Percentiles rank a stretch among this genome's conserved stretches.
Evolutionary conservation across 2,113 vertebrate genomes (phyloP).

Genomic region (Oenanthe melanoleuca): DNA sequence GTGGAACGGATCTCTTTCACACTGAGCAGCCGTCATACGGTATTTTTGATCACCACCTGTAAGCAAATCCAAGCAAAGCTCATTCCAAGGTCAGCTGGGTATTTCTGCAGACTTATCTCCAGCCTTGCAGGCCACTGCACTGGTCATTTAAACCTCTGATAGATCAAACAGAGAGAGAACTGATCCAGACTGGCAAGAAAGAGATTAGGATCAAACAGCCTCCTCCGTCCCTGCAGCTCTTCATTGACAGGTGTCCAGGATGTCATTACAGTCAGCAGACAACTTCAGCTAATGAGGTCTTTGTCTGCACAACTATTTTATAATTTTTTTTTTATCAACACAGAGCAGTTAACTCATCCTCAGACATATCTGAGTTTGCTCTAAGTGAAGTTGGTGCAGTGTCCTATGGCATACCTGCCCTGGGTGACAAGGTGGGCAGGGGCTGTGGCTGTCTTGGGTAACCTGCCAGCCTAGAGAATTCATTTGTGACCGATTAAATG

Average conservation of each 20-base stretch:
- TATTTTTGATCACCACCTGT: slow-evolving; percentile 47
- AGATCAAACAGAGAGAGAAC: slow-evolving; percentile 45
- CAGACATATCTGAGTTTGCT: background rate
- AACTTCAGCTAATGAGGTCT: background rate
- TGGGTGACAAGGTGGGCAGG: background rate
- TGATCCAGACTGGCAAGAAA: slow-evolving; percentile 28
- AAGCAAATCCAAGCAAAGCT: slow-evolving; percentile 40
- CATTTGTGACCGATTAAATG: background rate
- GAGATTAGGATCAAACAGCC: slow-evolving; percentile 57
- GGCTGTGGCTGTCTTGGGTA: background rate
- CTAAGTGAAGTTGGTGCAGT: background rate
- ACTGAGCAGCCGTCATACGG: background rate
- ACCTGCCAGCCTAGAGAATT: background rate
- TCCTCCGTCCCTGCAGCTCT: background rate
- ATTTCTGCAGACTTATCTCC: slow-evolving; percentile 58
- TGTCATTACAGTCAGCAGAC: slow-evolving; percentile 7
- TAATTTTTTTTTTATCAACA: background rate
- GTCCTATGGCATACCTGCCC: background rate
- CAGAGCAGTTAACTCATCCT: background rate
- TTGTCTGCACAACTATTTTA: background rate
- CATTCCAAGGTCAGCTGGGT: slow-evolving; percentile 66
- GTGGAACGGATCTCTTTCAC: slow-evolving; percentile 44
- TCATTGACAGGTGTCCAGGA: slow-evolving; percentile 41
- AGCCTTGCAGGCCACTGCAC: background rate
- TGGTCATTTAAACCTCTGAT: slow-evolving; percentile 8